Percentiles rank a stretch among this genome's conserved stretches.
These are phyloP conservation scores for Leptodactylus fallax DNA, from an alignment of 2,797 vertebrate genomes.

Conservation along the genomic window DNA sequence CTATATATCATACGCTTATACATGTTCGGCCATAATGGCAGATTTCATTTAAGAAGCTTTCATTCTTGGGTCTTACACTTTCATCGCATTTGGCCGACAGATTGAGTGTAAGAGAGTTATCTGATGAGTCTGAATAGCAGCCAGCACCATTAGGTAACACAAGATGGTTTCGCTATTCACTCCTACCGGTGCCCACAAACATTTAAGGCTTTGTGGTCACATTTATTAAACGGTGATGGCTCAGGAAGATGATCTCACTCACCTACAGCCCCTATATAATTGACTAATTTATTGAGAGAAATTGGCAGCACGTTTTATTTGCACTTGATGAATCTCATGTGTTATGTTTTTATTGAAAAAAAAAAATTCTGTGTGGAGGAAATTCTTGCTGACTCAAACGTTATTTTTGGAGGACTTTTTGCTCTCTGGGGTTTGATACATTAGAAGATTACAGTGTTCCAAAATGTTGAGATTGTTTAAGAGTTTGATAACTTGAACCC, in stretches of 20 bases:
- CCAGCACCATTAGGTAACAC: constrained; percentile 41
- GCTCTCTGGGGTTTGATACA: constrained; percentile 40
- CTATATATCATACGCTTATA: background rate
- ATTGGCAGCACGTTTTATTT: constrained; percentile 41
- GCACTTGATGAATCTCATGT: constrained; percentile 38
- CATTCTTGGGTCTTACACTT: constrained; percentile 28
- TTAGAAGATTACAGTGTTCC: constrained; percentile 8
- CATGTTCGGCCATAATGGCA: background rate
- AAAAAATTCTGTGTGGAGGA: constrained; percentile 27
- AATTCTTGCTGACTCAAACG: constrained; percentile 41
- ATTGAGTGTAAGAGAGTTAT: constrained; percentile 22
- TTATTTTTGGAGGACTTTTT: constrained; percentile 46
- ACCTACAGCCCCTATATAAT: constrained; percentile 34
- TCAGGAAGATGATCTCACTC: constrained; percentile 45
- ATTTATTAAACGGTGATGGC: constrained; percentile 51
- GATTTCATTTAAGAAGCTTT: background rate
- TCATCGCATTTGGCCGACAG: constrained; percentile 36
- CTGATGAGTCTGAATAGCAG: constrained; percentile 33
- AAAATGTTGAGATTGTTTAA: background rate
- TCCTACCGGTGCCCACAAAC: constrained; percentile 50
- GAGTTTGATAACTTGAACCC: constrained; percentile 33
- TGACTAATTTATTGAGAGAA: constrained; percentile 53
- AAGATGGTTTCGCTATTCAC: constrained; percentile 37
- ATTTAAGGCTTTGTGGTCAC: constrained; percentile 54
- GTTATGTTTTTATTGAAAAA: constrained; percentile 21